A percentile compares a stretch with the other conserved stretches of the same genome.
Evolutionary conservation across 2,888 invertebrate species (phyloP).

Genomic region (Dicycla oo): DNA sequence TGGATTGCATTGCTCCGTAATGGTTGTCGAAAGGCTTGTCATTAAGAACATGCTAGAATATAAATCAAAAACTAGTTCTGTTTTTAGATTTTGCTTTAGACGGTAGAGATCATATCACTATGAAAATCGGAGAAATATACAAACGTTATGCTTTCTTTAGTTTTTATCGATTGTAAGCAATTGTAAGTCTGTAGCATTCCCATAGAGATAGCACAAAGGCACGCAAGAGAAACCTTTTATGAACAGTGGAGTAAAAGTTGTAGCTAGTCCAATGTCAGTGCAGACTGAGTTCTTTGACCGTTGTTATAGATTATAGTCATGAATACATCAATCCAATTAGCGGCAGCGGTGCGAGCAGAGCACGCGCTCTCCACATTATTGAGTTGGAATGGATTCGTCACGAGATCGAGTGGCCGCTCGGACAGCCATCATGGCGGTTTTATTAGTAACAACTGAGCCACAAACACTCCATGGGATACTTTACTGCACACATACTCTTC

Average conservation of each 20-base stretch:
- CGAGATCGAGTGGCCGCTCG: slow-evolving; percentile 66
- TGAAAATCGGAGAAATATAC: neutral
- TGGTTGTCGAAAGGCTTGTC: neutral
- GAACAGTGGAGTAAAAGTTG: slow-evolving; percentile 52
- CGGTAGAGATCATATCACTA: neutral
- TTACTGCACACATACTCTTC: slow-evolving; percentile 29
- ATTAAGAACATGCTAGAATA: neutral
- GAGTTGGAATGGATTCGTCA: slow-evolving; percentile 81
- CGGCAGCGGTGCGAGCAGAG: slow-evolving; percentile 56
- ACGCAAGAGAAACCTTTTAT: slow-evolving; percentile 53
- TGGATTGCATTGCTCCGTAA: neutral
- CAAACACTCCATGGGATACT: slow-evolving; percentile 39
- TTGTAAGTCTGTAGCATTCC: slow-evolving; percentile 3
- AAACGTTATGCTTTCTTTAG: neutral
- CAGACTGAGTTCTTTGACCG: slow-evolving; percentile 68
- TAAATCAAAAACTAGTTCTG: neutral
- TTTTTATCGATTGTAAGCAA: slow-evolving; percentile 9
- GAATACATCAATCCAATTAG: slow-evolving; percentile 68
- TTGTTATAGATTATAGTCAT: slow-evolving; percentile 50
- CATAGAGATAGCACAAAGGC: slow-evolving; percentile 8
- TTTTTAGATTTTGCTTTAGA: neutral
- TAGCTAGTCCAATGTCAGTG: slow-evolving; percentile 64
- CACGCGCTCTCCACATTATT: slow-evolving; percentile 71
- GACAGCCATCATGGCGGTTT: slow-evolving; percentile 43
- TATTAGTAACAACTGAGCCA: slow-evolving; percentile 39